Base-by-base conservation (phyloP, 2,888 invertebrate genomes). In the Coenonympha arcania region DNA sequence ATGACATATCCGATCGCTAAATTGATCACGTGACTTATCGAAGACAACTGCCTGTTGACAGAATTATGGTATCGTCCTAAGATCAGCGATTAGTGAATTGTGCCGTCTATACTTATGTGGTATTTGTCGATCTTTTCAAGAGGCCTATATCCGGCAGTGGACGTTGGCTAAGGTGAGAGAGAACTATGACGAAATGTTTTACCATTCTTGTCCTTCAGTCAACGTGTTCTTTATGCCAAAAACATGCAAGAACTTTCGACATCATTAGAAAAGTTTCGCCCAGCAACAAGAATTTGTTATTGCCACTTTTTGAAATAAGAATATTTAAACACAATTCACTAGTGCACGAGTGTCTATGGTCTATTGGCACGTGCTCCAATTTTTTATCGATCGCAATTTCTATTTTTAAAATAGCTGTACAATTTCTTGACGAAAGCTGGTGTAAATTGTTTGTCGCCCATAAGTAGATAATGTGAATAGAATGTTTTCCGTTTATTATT, bases 341-440 rank as follows among this genome's bases (percentile, higher is more conserved):
- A 36, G 8, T 11, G 16, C 30, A 44, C 19, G 39, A 39, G 22
- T 18, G 11, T 15, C 20, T 22, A n/a, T n/a, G n/a, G n/a, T n/a
- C 19, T 39, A 46, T 54, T 54, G 54, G 54, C 54, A 26, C 39
- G 54, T 33, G 20, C 37, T 42, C 37, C 33, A 45, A 36, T 49
- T 53, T 54, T 54, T 52, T 48, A 43, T 43, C 31, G 31, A 31
- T 13, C 31, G n/a, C 22, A 24, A 9, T 31, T 22, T 39, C 48
- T 42, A 48, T 46, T 43, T 39, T 36, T 13, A 42, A 16, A 37
- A 43, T 13, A n/a, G 3, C 36, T 39, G 19, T 30, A 13, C 31
- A 31, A 28, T 51, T 42, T 54, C 48, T 26, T 24, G 24, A 30
- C 13, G 26, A 42, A 41, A 30, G n/a, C n/a, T n/a, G 41, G 41